phyloP scores from a whole-genome alignment of 2,113 vertebrate genomes.

The Muntiacus muntjak region DNA sequence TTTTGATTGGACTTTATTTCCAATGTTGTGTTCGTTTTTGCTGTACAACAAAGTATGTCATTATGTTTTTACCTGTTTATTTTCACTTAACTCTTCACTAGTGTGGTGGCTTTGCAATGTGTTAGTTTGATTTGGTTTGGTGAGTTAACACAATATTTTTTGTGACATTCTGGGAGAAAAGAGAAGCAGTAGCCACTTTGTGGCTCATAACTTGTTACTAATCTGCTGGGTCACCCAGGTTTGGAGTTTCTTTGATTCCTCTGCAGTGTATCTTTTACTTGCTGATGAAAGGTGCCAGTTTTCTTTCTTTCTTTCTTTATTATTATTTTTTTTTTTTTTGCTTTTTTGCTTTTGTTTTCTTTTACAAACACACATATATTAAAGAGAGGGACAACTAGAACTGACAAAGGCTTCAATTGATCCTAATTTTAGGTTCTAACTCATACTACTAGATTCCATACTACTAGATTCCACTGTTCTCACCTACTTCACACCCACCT shows the following conservation, averaged over 20 bases:
- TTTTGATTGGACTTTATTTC: neutral
- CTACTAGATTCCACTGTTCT: neutral
- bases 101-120: neutral
- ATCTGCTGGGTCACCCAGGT: neutral
- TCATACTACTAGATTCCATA: no score
- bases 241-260: neutral
- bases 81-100: neutral
- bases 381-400: neutral
- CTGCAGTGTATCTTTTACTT: neutral
- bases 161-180: neutral
- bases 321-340: neutral
- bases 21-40: neutral
- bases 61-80: neutral
- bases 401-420: neutral
- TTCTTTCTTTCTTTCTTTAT: neutral
- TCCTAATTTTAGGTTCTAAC: neutral
- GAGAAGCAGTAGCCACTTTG: neutral
- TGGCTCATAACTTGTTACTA: neutral
- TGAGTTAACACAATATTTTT: neutral
- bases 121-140: neutral
- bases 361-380: neutral
- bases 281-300: neutral
- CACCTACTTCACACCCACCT: neutral
- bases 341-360: neutral
- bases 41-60: neutral